Conservation (phyloP, 1,140 invertebrate genomes). For the Drosophila mayri region DNA sequence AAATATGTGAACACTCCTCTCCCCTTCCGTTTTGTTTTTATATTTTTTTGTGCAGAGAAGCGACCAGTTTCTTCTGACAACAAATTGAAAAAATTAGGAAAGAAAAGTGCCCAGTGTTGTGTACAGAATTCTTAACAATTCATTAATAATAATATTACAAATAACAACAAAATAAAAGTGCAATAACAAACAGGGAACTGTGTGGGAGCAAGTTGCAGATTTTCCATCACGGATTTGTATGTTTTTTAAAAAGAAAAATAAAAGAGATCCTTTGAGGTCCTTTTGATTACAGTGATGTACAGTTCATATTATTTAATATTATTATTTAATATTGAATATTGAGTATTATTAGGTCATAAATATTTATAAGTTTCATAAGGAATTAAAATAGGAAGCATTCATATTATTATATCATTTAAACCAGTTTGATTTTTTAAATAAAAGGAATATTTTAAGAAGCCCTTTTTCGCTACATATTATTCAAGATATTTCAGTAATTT, state of each 20-base stretch:
- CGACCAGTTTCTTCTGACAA: constrained; percentile 10
- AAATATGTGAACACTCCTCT: constrained; percentile 12
- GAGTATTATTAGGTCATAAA: too few relatives aligned
- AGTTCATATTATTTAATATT: too few relatives aligned
- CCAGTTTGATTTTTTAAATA: too few relatives aligned
- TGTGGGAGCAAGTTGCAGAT: not conserved
- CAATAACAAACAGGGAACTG: constrained; percentile 3
- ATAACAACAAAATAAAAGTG: not conserved
- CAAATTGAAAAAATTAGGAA: not conserved
- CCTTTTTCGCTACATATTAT: too few relatives aligned
- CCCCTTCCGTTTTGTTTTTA: constrained; percentile 19
- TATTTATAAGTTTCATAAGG: too few relatives aligned
- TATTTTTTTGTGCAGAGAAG: constrained; percentile 21
- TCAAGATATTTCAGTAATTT: too few relatives aligned
- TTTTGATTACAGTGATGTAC: not conserved
- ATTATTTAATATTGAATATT: too few relatives aligned
- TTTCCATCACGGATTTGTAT: constrained; percentile 17
- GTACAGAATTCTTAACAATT: constrained; percentile 9
- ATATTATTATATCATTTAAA: too few relatives aligned
- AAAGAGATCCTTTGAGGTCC: not conserved
- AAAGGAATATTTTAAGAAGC: too few relatives aligned
- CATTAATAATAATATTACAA: not conserved
- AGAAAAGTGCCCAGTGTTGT: constrained; percentile 5
- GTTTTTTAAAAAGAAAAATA: not conserved
- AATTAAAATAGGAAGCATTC: too few relatives aligned